Evolutionary conservation across 2,113 vertebrate species (phyloP).

Genomic region (Mesitornis unicolor): DNA sequence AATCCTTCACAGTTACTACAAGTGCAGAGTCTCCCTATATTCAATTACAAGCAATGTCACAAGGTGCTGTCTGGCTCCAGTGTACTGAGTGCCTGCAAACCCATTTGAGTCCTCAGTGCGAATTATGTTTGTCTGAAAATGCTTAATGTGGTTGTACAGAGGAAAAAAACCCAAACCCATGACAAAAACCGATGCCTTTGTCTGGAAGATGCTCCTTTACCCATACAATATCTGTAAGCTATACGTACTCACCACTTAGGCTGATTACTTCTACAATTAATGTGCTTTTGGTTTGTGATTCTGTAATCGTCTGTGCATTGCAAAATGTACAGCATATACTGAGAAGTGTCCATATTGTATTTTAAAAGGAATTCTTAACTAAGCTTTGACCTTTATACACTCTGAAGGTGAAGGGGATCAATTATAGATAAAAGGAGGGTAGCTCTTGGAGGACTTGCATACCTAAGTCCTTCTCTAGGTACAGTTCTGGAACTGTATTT

Average conservation of each 20-base stretch:
- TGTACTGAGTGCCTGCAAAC: neutral
- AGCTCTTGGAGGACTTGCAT: constrained; percentile 38
- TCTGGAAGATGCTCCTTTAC: neutral
- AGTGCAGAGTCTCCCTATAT: neutral
- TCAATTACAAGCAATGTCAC: neutral
- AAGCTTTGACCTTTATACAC: constrained; percentile 55
- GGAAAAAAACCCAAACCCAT: neutral
- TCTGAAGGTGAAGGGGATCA: constrained; percentile 68
- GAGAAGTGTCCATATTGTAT: constrained; percentile 28
- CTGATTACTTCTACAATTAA: constrained; percentile 36
- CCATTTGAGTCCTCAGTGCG: neutral
- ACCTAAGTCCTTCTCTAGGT: constrained; percentile 56
- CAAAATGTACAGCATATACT: constrained; percentile 3
- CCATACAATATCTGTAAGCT: neutral
- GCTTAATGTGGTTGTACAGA: neutral
- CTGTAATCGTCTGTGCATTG: constrained; percentile 2
- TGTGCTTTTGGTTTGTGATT: constrained; percentile 16
- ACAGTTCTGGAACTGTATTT: constrained; percentile 38
- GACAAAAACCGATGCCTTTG: neutral
- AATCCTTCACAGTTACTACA: fast-evolving
- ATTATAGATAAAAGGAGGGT: constrained; percentile 66
- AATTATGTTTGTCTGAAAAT: neutral
- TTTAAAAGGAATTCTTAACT: constrained; percentile 52
- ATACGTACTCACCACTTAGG: neutral
- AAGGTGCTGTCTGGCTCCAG: neutral